A percentile compares a stretch with the other conserved stretches of the same genome.
phyloP scores from a whole-genome alignment of 2,797 vertebrate genomes.

The Cirrhinus molitorella region DNA sequence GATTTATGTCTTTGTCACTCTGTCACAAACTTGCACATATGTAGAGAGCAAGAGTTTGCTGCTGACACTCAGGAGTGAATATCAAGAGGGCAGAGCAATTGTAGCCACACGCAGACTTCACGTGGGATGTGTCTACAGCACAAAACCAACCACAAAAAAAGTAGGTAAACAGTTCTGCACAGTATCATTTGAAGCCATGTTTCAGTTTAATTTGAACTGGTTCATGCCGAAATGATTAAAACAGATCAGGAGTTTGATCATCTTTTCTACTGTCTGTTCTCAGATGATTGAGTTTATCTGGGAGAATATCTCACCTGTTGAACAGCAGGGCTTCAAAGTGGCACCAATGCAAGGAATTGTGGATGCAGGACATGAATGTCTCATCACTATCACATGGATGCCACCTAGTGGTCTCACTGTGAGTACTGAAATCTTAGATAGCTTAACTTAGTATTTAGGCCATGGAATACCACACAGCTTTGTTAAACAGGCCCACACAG shows the following conservation, averaged over 20 bases:
- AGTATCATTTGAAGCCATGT: background rate
- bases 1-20: background rate
- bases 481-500: background rate
- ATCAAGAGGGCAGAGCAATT: conserved; percentile 58
- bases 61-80: conserved; percentile 78
- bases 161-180: conserved; percentile 64
- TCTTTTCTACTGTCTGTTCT: background rate
- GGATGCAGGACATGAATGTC: conserved; percentile 77
- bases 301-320: conserved; percentile 72
- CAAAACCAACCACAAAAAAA: conserved; percentile 80
- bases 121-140: conserved; percentile 84
- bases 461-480: background rate
- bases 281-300: conserved; percentile 84
- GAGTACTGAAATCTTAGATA: conserved; percentile 54
- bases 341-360: conserved; percentile 78
- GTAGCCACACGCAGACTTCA: conserved; percentile 82
- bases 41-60: conserved; percentile 72
- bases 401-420: conserved; percentile 82
- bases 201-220: background rate
- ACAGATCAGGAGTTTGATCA: background rate
- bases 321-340: conserved; percentile 84
- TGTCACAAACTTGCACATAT: background rate
- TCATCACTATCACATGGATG: conserved; percentile 84
- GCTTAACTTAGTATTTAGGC: background rate
- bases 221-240: background rate